phyloP scores from a whole-genome alignment of 2,113 vertebrate genomes.

The Uropsilus gracilis region DNA sequence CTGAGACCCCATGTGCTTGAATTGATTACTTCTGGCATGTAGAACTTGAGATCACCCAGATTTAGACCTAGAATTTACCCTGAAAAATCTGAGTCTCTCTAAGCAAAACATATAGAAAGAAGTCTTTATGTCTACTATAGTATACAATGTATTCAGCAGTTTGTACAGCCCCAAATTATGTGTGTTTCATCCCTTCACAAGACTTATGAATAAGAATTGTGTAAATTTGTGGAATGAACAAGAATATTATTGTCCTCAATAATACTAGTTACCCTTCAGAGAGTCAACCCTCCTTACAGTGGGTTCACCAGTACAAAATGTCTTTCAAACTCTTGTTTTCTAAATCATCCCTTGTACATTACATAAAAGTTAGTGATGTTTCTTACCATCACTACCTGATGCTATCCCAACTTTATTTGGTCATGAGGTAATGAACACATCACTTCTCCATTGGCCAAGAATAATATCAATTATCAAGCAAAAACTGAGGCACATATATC shows the following conservation, averaged over 20 bases:
- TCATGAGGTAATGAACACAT: neutral
- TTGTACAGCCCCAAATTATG: neutral
- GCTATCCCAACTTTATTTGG: neutral
- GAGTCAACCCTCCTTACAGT: neutral
- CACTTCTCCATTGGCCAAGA: neutral
- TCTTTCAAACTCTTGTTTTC: neutral
- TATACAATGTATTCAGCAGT: neutral
- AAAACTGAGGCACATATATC: neutral
- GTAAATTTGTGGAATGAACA: neutral
- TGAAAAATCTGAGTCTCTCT: neutral
- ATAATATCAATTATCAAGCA: neutral
- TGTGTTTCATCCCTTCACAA: neutral
- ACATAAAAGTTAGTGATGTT: neutral
- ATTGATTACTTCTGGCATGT: neutral
- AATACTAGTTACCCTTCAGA: neutral
- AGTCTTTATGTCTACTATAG: neutral
- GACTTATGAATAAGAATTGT: slow-evolving; percentile 16
- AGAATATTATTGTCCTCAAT: neutral
- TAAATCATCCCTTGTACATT: neutral
- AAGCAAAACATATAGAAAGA: neutral
- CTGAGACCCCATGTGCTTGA: neutral
- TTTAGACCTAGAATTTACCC: neutral
- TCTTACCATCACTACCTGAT: neutral
- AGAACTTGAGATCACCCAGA: neutral
- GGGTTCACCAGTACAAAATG: neutral